Conservation (phyloP, 2,797 vertebrate species). For the Pelobates cultripes region DNA sequence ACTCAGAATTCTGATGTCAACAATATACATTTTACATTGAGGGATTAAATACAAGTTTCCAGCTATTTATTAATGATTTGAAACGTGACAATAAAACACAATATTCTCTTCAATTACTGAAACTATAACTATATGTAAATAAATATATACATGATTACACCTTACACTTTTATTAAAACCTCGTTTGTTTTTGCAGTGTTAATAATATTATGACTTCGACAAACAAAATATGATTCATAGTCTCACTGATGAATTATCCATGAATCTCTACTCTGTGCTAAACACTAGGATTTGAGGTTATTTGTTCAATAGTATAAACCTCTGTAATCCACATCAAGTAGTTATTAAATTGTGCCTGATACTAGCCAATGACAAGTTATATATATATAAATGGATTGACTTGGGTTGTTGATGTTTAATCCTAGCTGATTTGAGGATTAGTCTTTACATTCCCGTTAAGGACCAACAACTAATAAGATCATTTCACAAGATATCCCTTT, state of each 20-base stretch:
- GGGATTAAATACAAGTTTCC: too few relatives aligned
- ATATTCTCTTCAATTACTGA: too few relatives aligned
- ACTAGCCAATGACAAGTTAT: background rate
- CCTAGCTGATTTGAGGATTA: conserved; percentile 4
- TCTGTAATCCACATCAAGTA: background rate
- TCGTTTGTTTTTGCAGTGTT: too few relatives aligned
- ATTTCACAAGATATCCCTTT: conserved; percentile 4
- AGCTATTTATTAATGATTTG: too few relatives aligned
- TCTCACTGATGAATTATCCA: too few relatives aligned
- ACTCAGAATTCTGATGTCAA: too few relatives aligned
- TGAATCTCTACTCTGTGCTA: too few relatives aligned
- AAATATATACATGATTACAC: too few relatives aligned
- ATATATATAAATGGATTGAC: background rate
- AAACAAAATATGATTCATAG: background rate
- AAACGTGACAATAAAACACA: too few relatives aligned
- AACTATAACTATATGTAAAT: too few relatives aligned
- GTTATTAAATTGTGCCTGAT: background rate
- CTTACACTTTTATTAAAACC: too few relatives aligned
- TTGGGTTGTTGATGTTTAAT: background rate
- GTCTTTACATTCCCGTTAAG: background rate
- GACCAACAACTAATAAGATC: background rate
- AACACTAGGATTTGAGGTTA: background rate
- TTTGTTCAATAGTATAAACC: background rate
- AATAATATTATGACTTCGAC: background rate
- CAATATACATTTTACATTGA: too few relatives aligned